A percentile compares a stretch with the other conserved stretches of the same genome.
These are phyloP conservation scores for Lycocerus yunnanus DNA, from an alignment of 2,888 invertebrate species.

Conservation along the genomic window DNA sequence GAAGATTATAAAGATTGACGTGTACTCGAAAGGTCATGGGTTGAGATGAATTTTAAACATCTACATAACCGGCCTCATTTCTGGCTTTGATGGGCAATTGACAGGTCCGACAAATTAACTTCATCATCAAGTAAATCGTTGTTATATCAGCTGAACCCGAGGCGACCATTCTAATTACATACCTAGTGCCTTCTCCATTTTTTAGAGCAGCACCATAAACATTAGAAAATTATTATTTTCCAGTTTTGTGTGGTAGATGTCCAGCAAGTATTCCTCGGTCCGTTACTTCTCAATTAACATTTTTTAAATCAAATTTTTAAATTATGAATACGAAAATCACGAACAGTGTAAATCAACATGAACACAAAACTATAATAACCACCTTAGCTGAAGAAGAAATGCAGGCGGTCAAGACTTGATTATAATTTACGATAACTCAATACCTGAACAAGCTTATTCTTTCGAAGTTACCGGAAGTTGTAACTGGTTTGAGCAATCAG, in stretches of 20 bases:
- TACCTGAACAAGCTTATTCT: conserved; percentile 30
- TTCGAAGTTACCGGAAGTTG: conserved; percentile 47
- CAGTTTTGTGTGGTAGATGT: neutral
- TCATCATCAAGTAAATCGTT: neutral
- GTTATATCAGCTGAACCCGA: neutral
- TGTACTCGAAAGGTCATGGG: too few relatives aligned
- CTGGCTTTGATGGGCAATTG: neutral
- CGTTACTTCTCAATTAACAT: neutral
- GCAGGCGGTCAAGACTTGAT: conserved; percentile 34
- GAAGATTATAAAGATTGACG: too few relatives aligned
- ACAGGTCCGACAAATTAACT: neutral
- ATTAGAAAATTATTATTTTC: neutral
- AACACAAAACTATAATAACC: conserved; percentile 27
- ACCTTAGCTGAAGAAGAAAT: conserved; percentile 20
- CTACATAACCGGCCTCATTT: too few relatives aligned
- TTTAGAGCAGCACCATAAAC: neutral
- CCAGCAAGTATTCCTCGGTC: neutral
- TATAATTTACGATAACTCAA: conserved; percentile 34
- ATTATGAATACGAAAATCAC: neutral
- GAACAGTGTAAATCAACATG: conserved; percentile 33
- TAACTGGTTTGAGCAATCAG: conserved; percentile 54
- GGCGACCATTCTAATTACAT: neutral
- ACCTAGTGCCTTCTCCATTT: neutral
- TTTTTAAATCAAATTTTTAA: neutral
- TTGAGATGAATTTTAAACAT: too few relatives aligned